Base-by-base conservation (phyloP, 1,140 invertebrate species). In the Teleopsis dalmanni region DNA sequence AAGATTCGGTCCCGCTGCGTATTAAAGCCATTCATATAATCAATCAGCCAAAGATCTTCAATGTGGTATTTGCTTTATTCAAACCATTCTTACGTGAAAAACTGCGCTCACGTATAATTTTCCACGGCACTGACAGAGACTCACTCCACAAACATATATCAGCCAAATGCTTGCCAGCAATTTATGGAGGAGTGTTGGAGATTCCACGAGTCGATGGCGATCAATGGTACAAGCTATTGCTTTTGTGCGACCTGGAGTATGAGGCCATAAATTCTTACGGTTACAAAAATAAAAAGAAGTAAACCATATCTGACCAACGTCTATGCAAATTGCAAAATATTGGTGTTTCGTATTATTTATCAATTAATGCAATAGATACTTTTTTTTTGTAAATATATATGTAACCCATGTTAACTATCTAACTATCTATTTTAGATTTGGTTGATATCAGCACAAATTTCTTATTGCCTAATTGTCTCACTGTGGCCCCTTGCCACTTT, bases 1-100 rank as follows among this genome's bases (percentile, higher is more conserved):
- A 69, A 52, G 88, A 92, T 54, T 80, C 82, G 26, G 80, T 91
- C 42, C 88, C 89, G 0, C 66, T 87, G 4, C 78, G 90, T 56
- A 73, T 94, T 22, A 93, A 94, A 72, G 86, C 83, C 38, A 78
- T 93, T 36, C 89, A 93, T 59, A 82, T 92, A 43, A 75, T 94
- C 3, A 91, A 94, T 68, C 88, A 93, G 68, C 89, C 90, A 0
- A 85, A 83, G 55, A 76, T 93, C 38, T 93, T 93, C 72, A 89
- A 91, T 60, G 82, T 90, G 71, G 82, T 95, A 2, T 93, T 91
- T 68, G 77, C 83, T 9, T 75, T 94, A 10, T 87, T 92, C 68
- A 92, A 91, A 65, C 89, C 87, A 6, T 89, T 94, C 71, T 71
- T 94, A 1, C 77, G 78, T 33, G 84, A 87, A 54, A 89, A 89